These are phyloP conservation scores for Ecdyonurus torrentis DNA, from an alignment of 2,888 invertebrate genomes.

Conservation along the genomic window DNA sequence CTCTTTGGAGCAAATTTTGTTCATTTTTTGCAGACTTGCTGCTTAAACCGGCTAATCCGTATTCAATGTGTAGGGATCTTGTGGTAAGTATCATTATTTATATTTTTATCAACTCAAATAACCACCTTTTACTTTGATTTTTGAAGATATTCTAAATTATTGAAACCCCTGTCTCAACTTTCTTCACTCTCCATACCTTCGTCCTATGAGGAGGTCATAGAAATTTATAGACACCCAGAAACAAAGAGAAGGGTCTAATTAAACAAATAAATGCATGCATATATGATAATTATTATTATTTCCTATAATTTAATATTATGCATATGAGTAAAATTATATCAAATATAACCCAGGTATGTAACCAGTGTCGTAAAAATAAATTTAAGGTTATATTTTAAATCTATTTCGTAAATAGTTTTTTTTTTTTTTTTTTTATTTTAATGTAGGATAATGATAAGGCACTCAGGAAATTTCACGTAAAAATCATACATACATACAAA, in stretches of 20 bases:
- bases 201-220: background rate
- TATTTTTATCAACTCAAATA: background rate
- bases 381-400: no score
- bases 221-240: background rate
- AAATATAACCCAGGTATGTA: no score
- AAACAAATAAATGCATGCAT: no score
- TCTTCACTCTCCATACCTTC: background rate
- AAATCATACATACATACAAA: no score
- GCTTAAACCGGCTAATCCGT: slow-evolving; percentile 23
- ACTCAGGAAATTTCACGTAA: no score
- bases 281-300: no score
- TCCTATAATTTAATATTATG: no score
- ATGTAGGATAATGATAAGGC: no score
- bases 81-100: slow-evolving; percentile 41
- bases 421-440: no score
- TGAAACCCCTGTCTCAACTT: background rate
- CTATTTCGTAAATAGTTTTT: no score
- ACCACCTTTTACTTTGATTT: background rate
- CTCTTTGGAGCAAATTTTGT: background rate
- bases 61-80: slow-evolving; percentile 77
- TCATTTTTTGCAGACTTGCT: slow-evolving; percentile 9
- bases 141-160: background rate
- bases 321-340: no score
- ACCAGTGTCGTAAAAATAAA: no score
- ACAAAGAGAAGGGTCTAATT: background rate